phyloP scores from a whole-genome alignment of 2,113 vertebrate species.

The Siniperca knerii region DNA sequence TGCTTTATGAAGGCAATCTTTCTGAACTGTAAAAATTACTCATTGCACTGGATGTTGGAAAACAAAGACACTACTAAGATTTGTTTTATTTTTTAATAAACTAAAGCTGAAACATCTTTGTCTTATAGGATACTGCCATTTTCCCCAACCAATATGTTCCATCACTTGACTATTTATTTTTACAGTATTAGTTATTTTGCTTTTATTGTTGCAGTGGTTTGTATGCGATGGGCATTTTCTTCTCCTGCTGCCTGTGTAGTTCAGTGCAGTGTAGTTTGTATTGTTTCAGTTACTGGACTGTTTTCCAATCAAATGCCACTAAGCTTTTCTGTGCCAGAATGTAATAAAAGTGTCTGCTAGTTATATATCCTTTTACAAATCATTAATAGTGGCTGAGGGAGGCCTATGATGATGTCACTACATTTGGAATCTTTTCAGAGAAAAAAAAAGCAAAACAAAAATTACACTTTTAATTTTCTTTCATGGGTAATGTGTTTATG shows the following conservation, averaged over 20 bases:
- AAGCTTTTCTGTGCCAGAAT: conserved; percentile 19
- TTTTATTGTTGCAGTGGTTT: conserved; percentile 14
- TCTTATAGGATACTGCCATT: neutral
- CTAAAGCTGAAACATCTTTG: conserved; percentile 4
- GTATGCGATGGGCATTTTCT: neutral
- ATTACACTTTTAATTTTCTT: conserved; percentile 3
- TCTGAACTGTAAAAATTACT: conserved; percentile 16
- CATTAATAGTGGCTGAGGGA: conserved; percentile 19
- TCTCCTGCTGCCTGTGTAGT: neutral
- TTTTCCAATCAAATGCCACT: conserved; percentile 40
- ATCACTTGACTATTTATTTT: conserved; percentile 10
- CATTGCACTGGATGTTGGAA: neutral
- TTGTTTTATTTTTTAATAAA: conserved; percentile 27
- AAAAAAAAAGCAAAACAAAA: neutral
- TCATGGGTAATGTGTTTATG: neutral
- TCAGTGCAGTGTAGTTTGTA: conserved; percentile 6
- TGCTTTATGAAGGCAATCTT: neutral
- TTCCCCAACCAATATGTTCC: neutral
- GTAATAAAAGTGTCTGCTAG: conserved; percentile 51
- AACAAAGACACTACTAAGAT: neutral
- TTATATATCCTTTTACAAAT: conserved; percentile 33
- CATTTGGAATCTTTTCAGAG: conserved; percentile 27
- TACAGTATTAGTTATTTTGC: conserved; percentile 2
- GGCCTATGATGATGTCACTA: conserved; percentile 25
- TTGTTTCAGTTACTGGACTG: conserved; percentile 34